These are phyloP conservation scores for Ophiothrix spiculata DNA, from an alignment of 35 echinoderm and acorn worm genomes.

Conservation along the genomic window DNA sequence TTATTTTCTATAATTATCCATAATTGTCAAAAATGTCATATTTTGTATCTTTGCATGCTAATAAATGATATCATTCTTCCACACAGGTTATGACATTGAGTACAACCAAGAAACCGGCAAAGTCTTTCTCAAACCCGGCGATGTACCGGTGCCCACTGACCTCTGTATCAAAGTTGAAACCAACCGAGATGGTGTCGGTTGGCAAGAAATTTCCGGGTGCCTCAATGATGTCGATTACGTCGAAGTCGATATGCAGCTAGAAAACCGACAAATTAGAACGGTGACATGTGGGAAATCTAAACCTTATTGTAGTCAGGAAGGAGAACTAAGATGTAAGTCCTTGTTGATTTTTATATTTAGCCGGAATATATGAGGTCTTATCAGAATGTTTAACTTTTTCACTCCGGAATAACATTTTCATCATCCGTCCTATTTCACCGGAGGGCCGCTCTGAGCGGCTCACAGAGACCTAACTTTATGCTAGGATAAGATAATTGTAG, in stretches of 20 bases:
- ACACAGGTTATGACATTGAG: neutral
- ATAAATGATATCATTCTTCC: too few relatives aligned
- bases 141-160: neutral
- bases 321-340: neutral
- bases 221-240: conserved; percentile 6
- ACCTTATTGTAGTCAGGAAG: neutral
- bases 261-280: conserved; percentile 6
- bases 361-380: too few relatives aligned
- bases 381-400: too few relatives aligned
- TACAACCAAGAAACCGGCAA: conserved; percentile 1
- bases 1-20: too few relatives aligned
- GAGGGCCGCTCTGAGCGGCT: too few relatives aligned
- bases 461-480: too few relatives aligned
- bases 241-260: neutral
- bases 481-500: too few relatives aligned
- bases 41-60: too few relatives aligned
- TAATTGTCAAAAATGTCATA: too few relatives aligned
- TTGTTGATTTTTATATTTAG: too few relatives aligned
- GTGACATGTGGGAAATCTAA: conserved; percentile 1
- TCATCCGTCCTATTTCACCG: too few relatives aligned
- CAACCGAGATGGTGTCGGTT: neutral
- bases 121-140: neutral
- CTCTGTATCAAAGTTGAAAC: neutral
- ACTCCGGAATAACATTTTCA: too few relatives aligned
- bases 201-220: neutral